These are phyloP conservation scores for Rhogogaster chlorosoma DNA, from an alignment of 2,888 invertebrate species.

Conservation along the genomic window DNA sequence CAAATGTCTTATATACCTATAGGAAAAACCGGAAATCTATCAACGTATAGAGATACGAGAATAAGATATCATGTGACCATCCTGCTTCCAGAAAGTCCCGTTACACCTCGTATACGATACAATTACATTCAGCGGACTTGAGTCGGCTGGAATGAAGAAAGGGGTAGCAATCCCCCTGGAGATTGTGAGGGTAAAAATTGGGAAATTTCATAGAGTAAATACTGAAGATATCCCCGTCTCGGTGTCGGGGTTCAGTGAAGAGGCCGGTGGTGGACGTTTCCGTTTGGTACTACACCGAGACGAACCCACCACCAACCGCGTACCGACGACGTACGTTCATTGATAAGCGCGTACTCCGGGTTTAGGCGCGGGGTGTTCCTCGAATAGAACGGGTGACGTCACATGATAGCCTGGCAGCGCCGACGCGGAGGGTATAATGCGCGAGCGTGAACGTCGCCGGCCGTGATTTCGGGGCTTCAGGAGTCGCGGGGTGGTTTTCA, in stretches of 20 bases:
- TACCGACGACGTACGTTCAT: conserved; percentile 72
- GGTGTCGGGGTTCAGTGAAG: conserved; percentile 10
- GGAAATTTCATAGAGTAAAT: neutral
- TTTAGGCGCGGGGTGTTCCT: conserved; percentile 60
- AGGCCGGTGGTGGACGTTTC: conserved; percentile 37
- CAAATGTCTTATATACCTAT: neutral
- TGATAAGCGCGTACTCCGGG: conserved; percentile 70
- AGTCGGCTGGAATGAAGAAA: neutral
- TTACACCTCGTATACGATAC: neutral
- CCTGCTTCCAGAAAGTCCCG: neutral
- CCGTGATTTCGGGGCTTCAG: conserved; percentile 52
- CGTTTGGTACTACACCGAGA: conserved; percentile 35
- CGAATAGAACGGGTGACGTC: conserved; percentile 63
- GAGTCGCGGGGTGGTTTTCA: conserved; percentile 44
- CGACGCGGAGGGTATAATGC: conserved; percentile 62
- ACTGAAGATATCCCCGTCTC: neutral
- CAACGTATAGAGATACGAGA: neutral
- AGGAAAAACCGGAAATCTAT: neutral
- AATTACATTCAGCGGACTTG: neutral
- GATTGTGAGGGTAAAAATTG: neutral
- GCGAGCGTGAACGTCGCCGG: conserved; percentile 56
- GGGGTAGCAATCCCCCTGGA: neutral
- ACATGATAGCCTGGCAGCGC: conserved; percentile 52
- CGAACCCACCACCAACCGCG: conserved; percentile 56
- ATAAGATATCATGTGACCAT: neutral